Percentiles rank a stretch among this genome's conserved stretches.
Conservation (phyloP, 53 echinoderm and acorn worm species). For the Paracentrotus lividus region DNA sequence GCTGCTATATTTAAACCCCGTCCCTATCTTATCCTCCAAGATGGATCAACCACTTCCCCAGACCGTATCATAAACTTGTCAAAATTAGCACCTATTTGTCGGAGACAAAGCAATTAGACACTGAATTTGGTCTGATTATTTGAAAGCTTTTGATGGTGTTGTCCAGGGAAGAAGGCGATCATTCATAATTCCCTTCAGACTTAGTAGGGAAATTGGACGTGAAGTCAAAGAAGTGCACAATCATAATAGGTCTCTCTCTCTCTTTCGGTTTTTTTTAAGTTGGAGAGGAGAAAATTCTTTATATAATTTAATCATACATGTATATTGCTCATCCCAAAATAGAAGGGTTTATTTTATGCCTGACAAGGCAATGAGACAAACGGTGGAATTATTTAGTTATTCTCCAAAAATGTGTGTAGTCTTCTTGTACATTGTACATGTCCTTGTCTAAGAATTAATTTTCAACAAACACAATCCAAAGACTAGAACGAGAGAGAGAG, state of each 20-base stretch:
- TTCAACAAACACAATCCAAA: too few species aligned
- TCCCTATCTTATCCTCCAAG: background rate
- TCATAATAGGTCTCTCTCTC: background rate
- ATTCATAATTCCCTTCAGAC: slow-evolving; percentile 52
- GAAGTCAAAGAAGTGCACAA: slow-evolving; percentile 40
- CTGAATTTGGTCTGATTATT: slow-evolving; percentile 16
- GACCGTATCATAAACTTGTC: slow-evolving; percentile 2
- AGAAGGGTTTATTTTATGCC: background rate
- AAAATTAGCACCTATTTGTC: slow-evolving; percentile 40
- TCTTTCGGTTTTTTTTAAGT: background rate
- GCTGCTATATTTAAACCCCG: background rate
- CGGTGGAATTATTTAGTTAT: too few species aligned
- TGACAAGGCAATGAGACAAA: slow-evolving; percentile 29
- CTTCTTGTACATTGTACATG: background rate
- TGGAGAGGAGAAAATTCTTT: background rate
- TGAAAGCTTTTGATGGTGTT: slow-evolving; percentile 3
- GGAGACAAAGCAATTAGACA: slow-evolving; percentile 61
- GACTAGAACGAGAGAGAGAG: background rate
- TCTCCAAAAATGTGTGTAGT: background rate
- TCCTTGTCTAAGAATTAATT: background rate
- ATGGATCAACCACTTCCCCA: background rate
- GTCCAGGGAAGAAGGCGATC: slow-evolving; percentile 31
- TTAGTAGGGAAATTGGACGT: slow-evolving; percentile 1
- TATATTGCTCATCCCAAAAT: slow-evolving; percentile 24
- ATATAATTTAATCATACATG: slow-evolving; percentile 17